phyloP scores from a whole-genome alignment of 1,140 invertebrate species.

The Xylocopa sonorina region DNA sequence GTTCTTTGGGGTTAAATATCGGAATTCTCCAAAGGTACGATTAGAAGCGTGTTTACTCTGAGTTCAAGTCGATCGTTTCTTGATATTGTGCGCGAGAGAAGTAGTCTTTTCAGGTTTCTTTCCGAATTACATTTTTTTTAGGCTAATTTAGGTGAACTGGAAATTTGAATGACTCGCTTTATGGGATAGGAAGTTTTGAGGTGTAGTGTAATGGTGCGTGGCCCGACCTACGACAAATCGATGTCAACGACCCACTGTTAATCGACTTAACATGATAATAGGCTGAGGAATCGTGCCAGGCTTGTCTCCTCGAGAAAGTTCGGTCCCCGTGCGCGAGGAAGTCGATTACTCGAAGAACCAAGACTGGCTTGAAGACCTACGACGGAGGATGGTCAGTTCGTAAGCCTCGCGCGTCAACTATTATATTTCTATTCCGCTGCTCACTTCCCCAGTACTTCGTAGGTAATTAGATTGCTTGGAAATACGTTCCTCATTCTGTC shows the following conservation, averaged over 20 bases:
- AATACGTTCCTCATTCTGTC: neutral
- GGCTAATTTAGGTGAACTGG: no score
- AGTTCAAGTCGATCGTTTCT: no score
- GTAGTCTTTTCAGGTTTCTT: no score
- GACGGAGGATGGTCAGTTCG: constrained; percentile 35
- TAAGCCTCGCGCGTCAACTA: constrained; percentile 18
- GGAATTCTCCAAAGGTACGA: neutral
- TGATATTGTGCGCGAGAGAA: no score
- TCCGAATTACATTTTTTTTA: no score
- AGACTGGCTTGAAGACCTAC: constrained; percentile 52
- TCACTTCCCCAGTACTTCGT: neutral
- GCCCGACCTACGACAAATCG: constrained; percentile 27
- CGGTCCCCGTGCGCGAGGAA: constrained; percentile 50
- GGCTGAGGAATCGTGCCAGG: constrained; percentile 51
- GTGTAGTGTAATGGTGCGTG: no score
- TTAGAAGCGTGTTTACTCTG: neutral
- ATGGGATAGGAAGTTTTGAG: no score
- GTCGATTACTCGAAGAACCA: constrained; percentile 48
- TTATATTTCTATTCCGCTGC: neutral
- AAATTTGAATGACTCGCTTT: no score
- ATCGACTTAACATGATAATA: constrained; percentile 49
- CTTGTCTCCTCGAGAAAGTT: constrained; percentile 47
- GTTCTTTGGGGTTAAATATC: neutral
- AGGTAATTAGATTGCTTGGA: neutral
- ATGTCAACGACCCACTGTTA: constrained; percentile 48